A percentile compares a stretch with the other conserved stretches of the same genome.
phyloP scores from a whole-genome alignment of 64 coral and sea anemone species.

The Hydrozoanthus tunicans region DNA sequence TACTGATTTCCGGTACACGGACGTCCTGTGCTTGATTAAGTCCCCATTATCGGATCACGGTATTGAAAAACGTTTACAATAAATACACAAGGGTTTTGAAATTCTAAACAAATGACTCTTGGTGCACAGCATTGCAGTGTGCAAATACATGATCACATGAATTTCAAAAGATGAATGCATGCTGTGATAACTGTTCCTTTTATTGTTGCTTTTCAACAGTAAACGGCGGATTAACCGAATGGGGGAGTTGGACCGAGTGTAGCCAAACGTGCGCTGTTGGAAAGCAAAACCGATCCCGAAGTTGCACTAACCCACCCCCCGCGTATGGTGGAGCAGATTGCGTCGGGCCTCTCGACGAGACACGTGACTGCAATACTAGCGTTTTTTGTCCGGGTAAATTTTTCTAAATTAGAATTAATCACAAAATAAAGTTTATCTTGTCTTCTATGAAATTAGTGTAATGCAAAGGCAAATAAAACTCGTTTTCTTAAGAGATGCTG shows the following conservation, averaged over 20 bases:
- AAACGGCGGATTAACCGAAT: not conserved
- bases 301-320: not conserved
- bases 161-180: too few species aligned
- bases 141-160: too few species aligned
- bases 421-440: not conserved
- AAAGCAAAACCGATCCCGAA: not conserved
- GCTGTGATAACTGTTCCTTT: too few species aligned
- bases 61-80: too few species aligned
- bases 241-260: conserved; percentile 19
- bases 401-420: not conserved
- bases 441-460: not conserved
- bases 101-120: too few species aligned
- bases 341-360: not conserved
- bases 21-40: too few species aligned
- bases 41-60: too few species aligned
- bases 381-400: not conserved
- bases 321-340: not conserved
- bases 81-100: too few species aligned
- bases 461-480: too few species aligned
- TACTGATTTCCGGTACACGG: too few species aligned
- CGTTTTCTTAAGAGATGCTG: not conserved
- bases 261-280: not conserved
- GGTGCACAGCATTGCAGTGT: too few species aligned
- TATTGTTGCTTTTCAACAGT: not conserved
- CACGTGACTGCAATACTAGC: not conserved